Evolutionary conservation across 2,797 vertebrate genomes (phyloP).

Genomic region (Thamnophis elegans): DNA sequence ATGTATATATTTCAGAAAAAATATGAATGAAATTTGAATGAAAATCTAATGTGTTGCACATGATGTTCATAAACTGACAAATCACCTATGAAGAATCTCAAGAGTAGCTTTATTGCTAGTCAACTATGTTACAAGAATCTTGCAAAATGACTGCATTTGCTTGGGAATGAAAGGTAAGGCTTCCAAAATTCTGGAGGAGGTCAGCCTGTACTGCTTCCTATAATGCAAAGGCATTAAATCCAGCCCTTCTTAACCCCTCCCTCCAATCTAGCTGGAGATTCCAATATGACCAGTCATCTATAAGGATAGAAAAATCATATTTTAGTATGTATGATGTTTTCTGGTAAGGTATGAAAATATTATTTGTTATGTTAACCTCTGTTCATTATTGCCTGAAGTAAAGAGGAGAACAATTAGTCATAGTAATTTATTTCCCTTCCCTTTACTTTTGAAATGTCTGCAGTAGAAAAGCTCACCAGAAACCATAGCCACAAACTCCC

Average conservation of each 20-base stretch:
- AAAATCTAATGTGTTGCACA: background rate
- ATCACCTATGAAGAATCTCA: background rate
- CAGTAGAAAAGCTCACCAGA: constrained; percentile 48
- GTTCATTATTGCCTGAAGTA: constrained; percentile 51
- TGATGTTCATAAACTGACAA: background rate
- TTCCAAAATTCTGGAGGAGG: background rate
- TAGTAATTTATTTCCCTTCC: constrained; percentile 51
- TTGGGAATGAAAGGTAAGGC: background rate
- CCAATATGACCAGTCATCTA: background rate
- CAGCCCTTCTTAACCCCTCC: background rate
- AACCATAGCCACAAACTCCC: constrained; percentile 46
- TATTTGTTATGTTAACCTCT: constrained; percentile 16
- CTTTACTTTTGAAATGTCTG: constrained; percentile 37
- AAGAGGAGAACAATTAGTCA: constrained; percentile 56
- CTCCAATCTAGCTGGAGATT: background rate
- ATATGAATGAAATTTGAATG: background rate
- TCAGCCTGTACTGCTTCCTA: background rate
- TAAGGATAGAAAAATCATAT: background rate
- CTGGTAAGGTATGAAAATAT: constrained; percentile 4
- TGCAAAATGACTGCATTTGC: background rate
- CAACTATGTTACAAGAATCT: background rate
- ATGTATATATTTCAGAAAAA: background rate
- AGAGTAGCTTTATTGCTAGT: background rate
- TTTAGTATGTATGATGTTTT: background rate
- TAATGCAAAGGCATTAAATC: background rate